phyloP scores from a whole-genome alignment of 2,888 invertebrate genomes.

The Amitus sp. region DNA sequence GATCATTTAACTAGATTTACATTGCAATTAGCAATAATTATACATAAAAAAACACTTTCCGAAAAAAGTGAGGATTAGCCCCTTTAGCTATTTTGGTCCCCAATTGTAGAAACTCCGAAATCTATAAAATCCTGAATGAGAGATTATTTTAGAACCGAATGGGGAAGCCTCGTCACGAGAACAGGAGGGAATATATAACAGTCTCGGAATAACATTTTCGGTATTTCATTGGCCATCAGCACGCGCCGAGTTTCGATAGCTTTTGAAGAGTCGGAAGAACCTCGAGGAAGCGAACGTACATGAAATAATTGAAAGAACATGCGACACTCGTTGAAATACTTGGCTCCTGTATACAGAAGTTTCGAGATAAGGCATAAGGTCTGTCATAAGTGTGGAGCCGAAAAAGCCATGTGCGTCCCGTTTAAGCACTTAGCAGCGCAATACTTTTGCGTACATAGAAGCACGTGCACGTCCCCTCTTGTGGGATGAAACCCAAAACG shows the following conservation, averaged over 20 bases:
- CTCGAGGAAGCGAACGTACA: no score
- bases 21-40: no score
- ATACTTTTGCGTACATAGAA: constrained; percentile 38
- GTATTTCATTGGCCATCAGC: background rate
- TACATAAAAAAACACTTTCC: no score
- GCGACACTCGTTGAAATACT: no score
- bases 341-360: no score
- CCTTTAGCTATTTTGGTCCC: no score
- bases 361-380: constrained; percentile 43
- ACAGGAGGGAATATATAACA: background rate
- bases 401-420: constrained; percentile 59
- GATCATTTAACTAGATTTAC: no score
- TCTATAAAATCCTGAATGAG: background rate
- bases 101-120: no score
- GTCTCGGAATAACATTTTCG: background rate
- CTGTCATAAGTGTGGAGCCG: constrained; percentile 32
- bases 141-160: background rate
- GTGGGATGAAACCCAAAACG: constrained; percentile 55
- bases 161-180: background rate
- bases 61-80: no score
- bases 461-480: constrained; percentile 40
- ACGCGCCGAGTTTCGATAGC: no score
- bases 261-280: no score
- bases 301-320: no score
- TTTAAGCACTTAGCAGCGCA: constrained; percentile 47